Evolutionary conservation across 2,888 invertebrate genomes (phyloP).

Genomic region (Cryptus armator): DNA sequence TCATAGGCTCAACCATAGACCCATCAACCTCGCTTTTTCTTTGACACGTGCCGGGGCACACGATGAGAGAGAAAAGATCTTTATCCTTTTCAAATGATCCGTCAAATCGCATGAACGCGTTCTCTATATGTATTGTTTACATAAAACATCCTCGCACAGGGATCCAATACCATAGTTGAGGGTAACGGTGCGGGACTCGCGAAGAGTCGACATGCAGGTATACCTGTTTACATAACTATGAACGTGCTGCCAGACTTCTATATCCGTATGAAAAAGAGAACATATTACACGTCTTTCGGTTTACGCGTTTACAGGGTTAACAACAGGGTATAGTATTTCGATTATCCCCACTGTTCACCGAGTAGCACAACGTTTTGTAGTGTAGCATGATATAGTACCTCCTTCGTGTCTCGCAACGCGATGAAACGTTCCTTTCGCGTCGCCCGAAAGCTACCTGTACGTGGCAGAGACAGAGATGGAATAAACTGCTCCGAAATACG

Average conservation of each 20-base stretch:
- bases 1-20: slow-evolving; percentile 47
- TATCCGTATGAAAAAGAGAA: slow-evolving; percentile 33
- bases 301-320: slow-evolving; percentile 13
- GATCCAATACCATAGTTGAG: slow-evolving; percentile 17
- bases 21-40: slow-evolving; percentile 51
- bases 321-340: slow-evolving; percentile 26
- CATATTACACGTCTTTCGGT: background rate
- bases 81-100: slow-evolving; percentile 67
- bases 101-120: slow-evolving; percentile 69
- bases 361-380: background rate
- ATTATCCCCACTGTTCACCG: slow-evolving; percentile 14
- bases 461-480: slow-evolving; percentile 10
- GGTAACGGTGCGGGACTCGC: slow-evolving; percentile 17
- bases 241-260: background rate
- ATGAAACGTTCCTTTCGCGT: background rate
- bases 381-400: background rate
- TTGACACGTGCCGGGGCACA: slow-evolving; percentile 69
- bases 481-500: slow-evolving; percentile 15
- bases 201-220: slow-evolving; percentile 31
- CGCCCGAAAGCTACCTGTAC: slow-evolving; percentile 25
- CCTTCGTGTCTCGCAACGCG: background rate
- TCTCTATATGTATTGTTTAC: slow-evolving; percentile 14
- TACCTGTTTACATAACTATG: slow-evolving; percentile 26
- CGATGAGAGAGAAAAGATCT: slow-evolving; percentile 63
- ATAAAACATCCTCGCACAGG: slow-evolving; percentile 33